Percentiles rank a stretch among this genome's conserved stretches.
Evolutionary conservation across 2,797 vertebrate species (phyloP).

Genomic region (Thamnophis elegans): DNA sequence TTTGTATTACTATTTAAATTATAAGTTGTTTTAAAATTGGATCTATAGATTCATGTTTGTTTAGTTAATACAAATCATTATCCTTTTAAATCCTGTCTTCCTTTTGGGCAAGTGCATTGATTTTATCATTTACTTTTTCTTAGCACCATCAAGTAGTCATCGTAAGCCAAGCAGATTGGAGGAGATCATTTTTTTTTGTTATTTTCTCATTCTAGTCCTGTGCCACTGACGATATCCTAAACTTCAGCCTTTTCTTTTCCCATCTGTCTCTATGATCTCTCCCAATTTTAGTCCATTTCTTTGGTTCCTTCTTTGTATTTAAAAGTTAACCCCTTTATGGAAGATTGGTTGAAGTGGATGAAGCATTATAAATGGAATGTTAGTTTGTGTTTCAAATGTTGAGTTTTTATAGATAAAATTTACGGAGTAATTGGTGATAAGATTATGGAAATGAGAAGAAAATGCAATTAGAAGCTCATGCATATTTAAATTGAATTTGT

Average conservation of each 20-base stretch:
- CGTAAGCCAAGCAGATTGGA: neutral
- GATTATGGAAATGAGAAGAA: neutral
- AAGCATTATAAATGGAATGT: neutral
- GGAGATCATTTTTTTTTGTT: no score
- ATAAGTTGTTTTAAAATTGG: neutral
- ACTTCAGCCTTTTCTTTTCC: neutral
- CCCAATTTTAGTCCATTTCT: neutral
- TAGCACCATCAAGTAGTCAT: neutral
- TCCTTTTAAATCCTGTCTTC: neutral
- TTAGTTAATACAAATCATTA: neutral
- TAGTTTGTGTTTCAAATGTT: neutral
- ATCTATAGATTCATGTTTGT: neutral
- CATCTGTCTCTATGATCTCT: neutral
- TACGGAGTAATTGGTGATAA: neutral
- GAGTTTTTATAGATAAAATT: neutral
- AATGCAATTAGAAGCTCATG: neutral
- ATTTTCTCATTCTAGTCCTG: neutral
- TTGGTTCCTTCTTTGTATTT: neutral
- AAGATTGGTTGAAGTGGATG: neutral
- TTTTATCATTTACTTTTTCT: neutral
- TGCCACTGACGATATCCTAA: neutral
- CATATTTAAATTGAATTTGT: neutral
- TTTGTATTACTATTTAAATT: neutral
- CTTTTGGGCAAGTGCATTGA: neutral
- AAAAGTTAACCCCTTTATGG: neutral